These are phyloP conservation scores for Conus betulinus DNA, from an alignment of 1,140 invertebrate genomes.

Conservation along the genomic window DNA sequence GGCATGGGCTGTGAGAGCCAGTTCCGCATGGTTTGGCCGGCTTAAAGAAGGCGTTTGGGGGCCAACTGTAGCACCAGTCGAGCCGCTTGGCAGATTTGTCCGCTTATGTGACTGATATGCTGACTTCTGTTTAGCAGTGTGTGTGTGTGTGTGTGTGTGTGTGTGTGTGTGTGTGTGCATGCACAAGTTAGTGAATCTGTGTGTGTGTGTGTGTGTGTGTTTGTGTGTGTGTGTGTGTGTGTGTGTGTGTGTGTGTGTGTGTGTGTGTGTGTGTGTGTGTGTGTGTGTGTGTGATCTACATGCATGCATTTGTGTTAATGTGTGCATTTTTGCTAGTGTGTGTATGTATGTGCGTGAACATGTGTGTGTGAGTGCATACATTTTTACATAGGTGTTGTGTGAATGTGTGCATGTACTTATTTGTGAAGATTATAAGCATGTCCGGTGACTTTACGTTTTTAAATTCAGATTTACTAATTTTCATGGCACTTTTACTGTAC, in stretches of 20 bases:
- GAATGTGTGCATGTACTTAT: not conserved
- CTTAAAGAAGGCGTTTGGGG: not conserved
- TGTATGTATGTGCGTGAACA: not conserved
- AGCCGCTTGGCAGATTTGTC: not conserved
- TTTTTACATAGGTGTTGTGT: not conserved
- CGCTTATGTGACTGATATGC: not conserved
- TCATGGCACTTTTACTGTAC: too few relatives aligned
- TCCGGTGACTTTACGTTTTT: not conserved
- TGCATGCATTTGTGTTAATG: not conserved
- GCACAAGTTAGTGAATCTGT: not conserved
- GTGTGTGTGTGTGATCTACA: not conserved
- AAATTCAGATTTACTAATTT: too few relatives aligned
- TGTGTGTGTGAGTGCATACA: not conserved
- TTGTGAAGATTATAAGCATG: not conserved
- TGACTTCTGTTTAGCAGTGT: not conserved
- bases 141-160: not conserved
- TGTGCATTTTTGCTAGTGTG: not conserved
- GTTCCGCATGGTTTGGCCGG: not conserved
- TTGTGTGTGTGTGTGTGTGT: not conserved
- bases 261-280: not conserved
- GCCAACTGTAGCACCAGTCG: not conserved
- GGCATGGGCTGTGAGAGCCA: not conserved
- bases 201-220: not conserved
- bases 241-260: not conserved
- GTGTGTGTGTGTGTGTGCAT: not conserved